Conservation (phyloP, 2,888 invertebrate genomes). For the Gari tellinella region DNA sequence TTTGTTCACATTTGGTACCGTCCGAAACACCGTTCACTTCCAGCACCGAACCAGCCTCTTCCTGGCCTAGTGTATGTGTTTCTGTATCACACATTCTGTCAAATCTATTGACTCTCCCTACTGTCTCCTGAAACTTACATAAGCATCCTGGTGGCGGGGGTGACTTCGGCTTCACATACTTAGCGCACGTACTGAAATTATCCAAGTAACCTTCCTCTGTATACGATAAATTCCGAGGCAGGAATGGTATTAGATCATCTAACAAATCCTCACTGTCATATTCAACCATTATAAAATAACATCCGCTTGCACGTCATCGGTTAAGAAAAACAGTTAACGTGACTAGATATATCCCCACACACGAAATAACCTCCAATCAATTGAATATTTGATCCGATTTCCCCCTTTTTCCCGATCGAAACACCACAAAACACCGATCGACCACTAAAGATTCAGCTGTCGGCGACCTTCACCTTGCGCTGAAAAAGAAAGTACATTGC, state of each 20-base stretch:
- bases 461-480: too few species aligned
- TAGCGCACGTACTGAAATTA: slow-evolving; percentile 70
- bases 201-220: slow-evolving; percentile 73
- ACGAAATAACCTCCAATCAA: too few species aligned
- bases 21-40: not conserved
- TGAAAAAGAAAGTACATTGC: too few species aligned
- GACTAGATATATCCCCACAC: too few species aligned
- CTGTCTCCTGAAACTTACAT: too few species aligned
- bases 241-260: slow-evolving; percentile 49
- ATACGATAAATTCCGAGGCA: slow-evolving; percentile 79
- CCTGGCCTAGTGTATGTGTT: slow-evolving; percentile 5
- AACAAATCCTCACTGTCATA: slow-evolving; percentile 22
- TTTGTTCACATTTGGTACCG: not conserved
- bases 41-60: not conserved
- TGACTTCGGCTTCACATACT: slow-evolving; percentile 67
- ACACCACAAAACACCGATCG: too few species aligned
- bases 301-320: not conserved
- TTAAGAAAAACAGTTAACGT: too few species aligned
- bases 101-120: not conserved
- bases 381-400: too few species aligned
- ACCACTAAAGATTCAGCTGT: too few species aligned
- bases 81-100: slow-evolving; percentile 15
- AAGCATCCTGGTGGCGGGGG: slow-evolving; percentile 1
- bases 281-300: slow-evolving; percentile 44
- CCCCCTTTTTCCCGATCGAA: too few species aligned